These are phyloP conservation scores for Aromia moschata DNA, from an alignment of 2,888 invertebrate genomes.

Conservation along the genomic window DNA sequence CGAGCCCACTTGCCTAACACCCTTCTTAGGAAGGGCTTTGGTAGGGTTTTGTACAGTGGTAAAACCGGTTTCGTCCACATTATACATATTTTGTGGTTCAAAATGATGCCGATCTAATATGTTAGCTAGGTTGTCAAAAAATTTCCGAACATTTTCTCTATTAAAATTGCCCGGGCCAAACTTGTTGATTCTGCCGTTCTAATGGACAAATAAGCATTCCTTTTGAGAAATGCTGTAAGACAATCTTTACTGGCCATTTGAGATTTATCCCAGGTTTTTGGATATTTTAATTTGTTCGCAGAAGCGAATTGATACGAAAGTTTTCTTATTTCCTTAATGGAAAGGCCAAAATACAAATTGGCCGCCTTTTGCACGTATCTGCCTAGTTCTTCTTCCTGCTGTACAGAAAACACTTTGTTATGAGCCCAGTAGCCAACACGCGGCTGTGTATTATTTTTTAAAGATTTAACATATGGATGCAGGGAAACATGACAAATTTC, in stretches of 20 bases:
- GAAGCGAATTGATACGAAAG: constrained; percentile 12
- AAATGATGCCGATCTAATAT: constrained; percentile 15
- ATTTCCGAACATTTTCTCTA: constrained; percentile 10
- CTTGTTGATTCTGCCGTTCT: constrained; percentile 26
- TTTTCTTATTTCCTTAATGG: constrained; percentile 25
- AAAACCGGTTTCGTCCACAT: constrained; percentile 18
- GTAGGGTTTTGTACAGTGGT: constrained; percentile 18
- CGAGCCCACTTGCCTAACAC: too few relatives aligned
- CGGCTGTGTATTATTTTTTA: constrained; percentile 21
- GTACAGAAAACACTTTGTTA: constrained; percentile 28
- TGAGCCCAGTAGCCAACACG: constrained; percentile 29
- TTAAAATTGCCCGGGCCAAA: constrained; percentile 18
- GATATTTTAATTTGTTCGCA: constrained; percentile 8
- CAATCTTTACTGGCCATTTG: constrained; percentile 8
- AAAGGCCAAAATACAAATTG: constrained; percentile 23
- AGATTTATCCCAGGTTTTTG: constrained; percentile 7
- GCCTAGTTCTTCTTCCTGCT: constrained; percentile 26
- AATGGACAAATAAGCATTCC: constrained; percentile 24
- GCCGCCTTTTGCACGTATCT: constrained; percentile 15
- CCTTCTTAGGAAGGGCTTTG: constrained; percentile 12
- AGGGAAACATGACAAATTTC: constrained; percentile 27
- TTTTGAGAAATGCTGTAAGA: constrained; percentile 23
- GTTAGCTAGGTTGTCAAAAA: constrained; percentile 22
- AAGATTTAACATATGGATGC: constrained; percentile 16
- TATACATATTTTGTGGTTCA: constrained; percentile 10